These are phyloP conservation scores for Battus philenor DNA, from an alignment of 1,140 invertebrate species.

Conservation along the genomic window DNA sequence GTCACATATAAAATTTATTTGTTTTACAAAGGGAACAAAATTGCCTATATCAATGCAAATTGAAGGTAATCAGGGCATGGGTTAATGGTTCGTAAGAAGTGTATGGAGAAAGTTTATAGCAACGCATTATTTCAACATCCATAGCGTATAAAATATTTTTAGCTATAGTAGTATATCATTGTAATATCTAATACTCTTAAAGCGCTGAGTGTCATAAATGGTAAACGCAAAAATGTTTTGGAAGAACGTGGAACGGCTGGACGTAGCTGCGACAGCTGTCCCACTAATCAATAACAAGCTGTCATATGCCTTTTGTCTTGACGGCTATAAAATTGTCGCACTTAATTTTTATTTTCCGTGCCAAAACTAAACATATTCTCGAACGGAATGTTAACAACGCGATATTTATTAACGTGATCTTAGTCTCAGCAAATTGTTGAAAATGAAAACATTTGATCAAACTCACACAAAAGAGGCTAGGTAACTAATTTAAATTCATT, in stretches of 20 bases:
- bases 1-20: slow-evolving; percentile 16
- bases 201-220: slow-evolving; percentile 15
- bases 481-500: slow-evolving; percentile 29
- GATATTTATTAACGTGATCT: slow-evolving; percentile 63
- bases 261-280: slow-evolving; percentile 52
- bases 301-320: slow-evolving; percentile 56
- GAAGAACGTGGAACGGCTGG: slow-evolving; percentile 38
- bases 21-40: slow-evolving; percentile 22
- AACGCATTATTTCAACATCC: slow-evolving; percentile 8
- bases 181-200: slow-evolving; percentile 10
- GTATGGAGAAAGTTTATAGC: slow-evolving; percentile 35
- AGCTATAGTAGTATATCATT: slow-evolving; percentile 7
- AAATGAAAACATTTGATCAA: slow-evolving; percentile 61
- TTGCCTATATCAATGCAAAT: slow-evolving; percentile 32
- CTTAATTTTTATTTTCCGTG: slow-evolving; percentile 55
- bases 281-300: slow-evolving; percentile 58
- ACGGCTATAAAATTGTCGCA: slow-evolving; percentile 61
- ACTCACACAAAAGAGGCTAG: slow-evolving; percentile 40
- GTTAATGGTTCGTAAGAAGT: slow-evolving; percentile 44
- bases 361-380: slow-evolving; percentile 60
- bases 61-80: slow-evolving; percentile 29
- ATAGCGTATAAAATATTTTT: slow-evolving; percentile 5
- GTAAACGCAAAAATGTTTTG: slow-evolving; percentile 24
- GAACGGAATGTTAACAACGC: slow-evolving; percentile 64
- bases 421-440: slow-evolving; percentile 66